Evolutionary conservation across 2,888 invertebrate species (phyloP), one percentile per base, ranked within the genome.

Genomic region (Brachycybe producta): DNA sequence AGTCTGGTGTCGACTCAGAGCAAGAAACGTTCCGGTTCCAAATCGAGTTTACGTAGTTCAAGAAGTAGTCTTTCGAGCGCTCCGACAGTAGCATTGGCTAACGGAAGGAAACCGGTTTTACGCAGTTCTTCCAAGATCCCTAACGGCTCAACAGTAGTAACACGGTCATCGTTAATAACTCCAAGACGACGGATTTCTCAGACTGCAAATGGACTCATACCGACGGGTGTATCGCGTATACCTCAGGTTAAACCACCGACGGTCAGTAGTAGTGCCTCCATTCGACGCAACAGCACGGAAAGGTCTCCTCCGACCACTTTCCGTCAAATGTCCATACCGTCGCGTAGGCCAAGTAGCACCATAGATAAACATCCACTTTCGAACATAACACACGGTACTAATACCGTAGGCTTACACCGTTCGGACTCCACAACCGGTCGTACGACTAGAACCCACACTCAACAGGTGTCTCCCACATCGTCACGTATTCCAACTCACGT

Each of bases 31-130:
- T 47, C 48, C 4, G 77, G 80, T 15, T 86, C 86, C 0, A 71
- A 84, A 34, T 80, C 83, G 36, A 85, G 85, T 48, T 69, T 87
- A 15, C 75, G 84, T 23, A 85, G 86, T 61, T 87, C 87, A 0
- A 73, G 84, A 26, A 85, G 84, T 61, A 87, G 86, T 0, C 69
- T 87, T 47, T 85, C 85, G 62, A 86, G 85, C 64, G 78, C 83
- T 2, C 78, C 82, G 1, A 81, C 81, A 2, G 78, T 78, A 0
- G 82, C 80, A 48, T 86, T 86, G 0, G 85, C 86, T n/a, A n/a
- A n/a, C 0, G 75, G 81, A 56, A 78, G 80, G 54, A 74, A 80
- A 52, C 76, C 79, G n/a, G 64, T 68, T 1, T 67, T 68, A 5
- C 62, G 70, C 19, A 46, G 35, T n/a, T 51, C 36, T 19, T 38